Evolutionary conservation across 2,797 vertebrate genomes (phyloP), one percentile per base, ranked within the genome.

Genomic region (Pterois miles): DNA sequence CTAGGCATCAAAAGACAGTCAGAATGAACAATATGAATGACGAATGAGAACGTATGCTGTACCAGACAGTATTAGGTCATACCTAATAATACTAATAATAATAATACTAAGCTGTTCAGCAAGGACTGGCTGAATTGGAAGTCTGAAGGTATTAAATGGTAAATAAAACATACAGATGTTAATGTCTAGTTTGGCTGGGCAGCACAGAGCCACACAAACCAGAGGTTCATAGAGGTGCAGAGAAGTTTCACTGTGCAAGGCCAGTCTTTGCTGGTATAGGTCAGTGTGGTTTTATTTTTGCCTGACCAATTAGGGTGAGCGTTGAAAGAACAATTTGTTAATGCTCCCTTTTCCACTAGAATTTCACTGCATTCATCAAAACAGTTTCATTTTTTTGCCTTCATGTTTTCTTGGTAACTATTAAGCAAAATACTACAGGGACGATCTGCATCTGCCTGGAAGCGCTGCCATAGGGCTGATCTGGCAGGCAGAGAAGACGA

Each of bases 391-490:
- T 60, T 57, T 53, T 50, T 9, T 29, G 20, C 34, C 20, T 8
- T 52, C 6, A 18, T 60, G 48, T 69, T 80, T 78, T 69, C 36
- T 62, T 66, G 33, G 14, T 71, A 64, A 67, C 66, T 29, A 43
- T 53, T 38, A 74, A 76, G 36, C 74, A 13, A 65, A 81, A 64
- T 23, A 40, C 59, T 40, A 46, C 12, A 53, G 70, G 71, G 75
- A 58, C 65, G 20, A 54, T 74, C 25, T 62, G 57, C 46, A 74
- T 79, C 59, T 80, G 71, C 73, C 88, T 82, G 40, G 43, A 27
- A 87, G 81, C 34, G 1, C 43, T 60, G 84, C 80, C 81, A 81
- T 25, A 48, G 76, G 80, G 83, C 80, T 74, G 71, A 82, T 79
- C 74, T 71, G 43, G 62, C 38, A 62, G 40, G 58, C 34, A 20